These are phyloP conservation scores for Arion vulgaris DNA, from an alignment of 1,140 invertebrate species.

Conservation along the genomic window DNA sequence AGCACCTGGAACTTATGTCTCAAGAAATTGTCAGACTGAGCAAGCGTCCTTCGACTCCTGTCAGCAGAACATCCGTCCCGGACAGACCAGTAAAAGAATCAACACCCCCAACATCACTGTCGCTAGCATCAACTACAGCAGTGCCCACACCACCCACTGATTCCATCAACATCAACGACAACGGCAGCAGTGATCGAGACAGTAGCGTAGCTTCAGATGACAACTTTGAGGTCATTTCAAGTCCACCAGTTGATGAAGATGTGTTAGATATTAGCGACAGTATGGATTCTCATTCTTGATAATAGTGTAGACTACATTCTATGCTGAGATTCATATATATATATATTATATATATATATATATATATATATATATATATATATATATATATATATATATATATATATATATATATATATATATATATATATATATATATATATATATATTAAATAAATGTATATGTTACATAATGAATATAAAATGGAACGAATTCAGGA, in stretches of 20 bases:
- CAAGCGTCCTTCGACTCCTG: conserved; percentile 42
- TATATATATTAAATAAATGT: too few species aligned
- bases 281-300: conserved; percentile 1
- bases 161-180: background rate
- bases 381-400: conserved; percentile 34
- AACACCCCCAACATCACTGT: background rate
- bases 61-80: background rate
- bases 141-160: background rate
- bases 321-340: conserved; percentile 11
- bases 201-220: conserved; percentile 20
- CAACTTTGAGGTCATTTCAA: conserved; percentile 29
- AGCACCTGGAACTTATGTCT: conserved; percentile 72
- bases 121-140: background rate
- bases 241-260: background rate
- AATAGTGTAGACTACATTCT: background rate
- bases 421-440: too few species aligned
- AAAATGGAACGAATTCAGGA: too few species aligned
- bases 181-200: background rate
- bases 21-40: conserved; percentile 70
- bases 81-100: background rate
- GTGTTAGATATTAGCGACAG: background rate
- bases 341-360: conserved; percentile 21
- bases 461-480: too few species aligned
- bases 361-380: conserved; percentile 28
- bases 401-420: conserved; percentile 21